Evolutionary conservation across 2,113 vertebrate species (phyloP).

Genomic region (Sinocyclocheilus maitianheensis): DNA sequence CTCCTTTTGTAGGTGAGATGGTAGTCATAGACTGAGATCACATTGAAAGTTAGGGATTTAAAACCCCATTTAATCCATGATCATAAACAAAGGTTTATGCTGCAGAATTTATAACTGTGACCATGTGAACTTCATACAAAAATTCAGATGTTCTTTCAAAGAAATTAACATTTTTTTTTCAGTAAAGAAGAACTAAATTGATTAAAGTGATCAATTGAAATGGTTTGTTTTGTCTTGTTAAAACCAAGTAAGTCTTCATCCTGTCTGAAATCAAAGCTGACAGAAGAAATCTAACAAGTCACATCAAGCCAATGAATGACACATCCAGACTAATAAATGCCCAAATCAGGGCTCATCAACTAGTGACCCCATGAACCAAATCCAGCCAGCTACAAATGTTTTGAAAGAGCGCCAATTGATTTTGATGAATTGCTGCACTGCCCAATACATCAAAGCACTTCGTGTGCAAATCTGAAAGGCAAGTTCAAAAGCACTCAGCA

Average conservation of each 20-base stretch:
- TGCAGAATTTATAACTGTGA: neutral
- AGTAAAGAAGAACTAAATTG: neutral
- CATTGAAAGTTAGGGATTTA: neutral
- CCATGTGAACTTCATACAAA: neutral
- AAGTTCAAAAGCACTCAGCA: constrained; percentile 1
- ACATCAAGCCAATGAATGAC: neutral
- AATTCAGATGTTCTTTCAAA: neutral
- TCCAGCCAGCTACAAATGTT: neutral
- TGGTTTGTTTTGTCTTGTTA: constrained; percentile 17
- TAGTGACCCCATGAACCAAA: neutral
- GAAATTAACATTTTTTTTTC: neutral
- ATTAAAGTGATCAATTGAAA: neutral
- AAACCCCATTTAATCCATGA: neutral
- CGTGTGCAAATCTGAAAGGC: neutral
- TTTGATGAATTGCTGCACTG: constrained; percentile 5
- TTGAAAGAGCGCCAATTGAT: neutral
- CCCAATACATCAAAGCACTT: neutral
- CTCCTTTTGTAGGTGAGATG: constrained; percentile 19
- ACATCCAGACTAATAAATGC: constrained; percentile 6
- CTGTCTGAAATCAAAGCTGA: constrained; percentile 16
- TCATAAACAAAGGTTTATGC: neutral
- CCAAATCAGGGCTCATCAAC: neutral
- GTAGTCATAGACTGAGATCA: neutral
- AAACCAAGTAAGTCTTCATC: neutral
- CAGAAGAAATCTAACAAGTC: neutral